These are phyloP conservation scores for Drosophila rellima DNA, from an alignment of 2,888 invertebrate genomes.

Conservation along the genomic window DNA sequence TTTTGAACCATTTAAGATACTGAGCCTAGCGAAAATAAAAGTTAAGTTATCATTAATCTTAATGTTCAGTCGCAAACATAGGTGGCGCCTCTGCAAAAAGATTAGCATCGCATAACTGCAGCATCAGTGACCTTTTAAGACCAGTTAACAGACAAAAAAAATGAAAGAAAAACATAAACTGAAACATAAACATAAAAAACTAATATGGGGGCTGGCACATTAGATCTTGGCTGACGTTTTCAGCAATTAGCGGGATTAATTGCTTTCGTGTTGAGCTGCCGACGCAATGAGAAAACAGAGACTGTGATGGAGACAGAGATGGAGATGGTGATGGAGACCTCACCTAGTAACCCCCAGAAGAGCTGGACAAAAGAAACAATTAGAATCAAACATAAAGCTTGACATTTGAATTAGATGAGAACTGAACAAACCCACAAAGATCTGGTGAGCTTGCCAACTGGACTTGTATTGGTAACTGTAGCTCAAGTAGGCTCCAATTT, in stretches of 20 bases:
- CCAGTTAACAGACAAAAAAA: slow-evolving; percentile 4
- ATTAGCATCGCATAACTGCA: slow-evolving; percentile 23
- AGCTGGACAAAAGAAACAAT: slow-evolving; percentile 60
- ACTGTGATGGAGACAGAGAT: not conserved
- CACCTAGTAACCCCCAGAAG: slow-evolving; percentile 67
- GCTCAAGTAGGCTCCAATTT: slow-evolving; percentile 51
- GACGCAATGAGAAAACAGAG: slow-evolving; percentile 25
- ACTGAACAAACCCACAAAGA: slow-evolving; percentile 46
- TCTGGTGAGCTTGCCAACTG: not conserved
- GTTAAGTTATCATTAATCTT: slow-evolving; percentile 27
- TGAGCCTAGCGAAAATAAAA: slow-evolving; percentile 21
- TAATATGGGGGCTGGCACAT: slow-evolving; percentile 58
- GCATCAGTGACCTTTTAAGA: slow-evolving; percentile 46
- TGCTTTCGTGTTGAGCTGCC: slow-evolving; percentile 56
- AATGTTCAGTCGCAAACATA: slow-evolving; percentile 3
- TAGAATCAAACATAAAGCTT: slow-evolving; percentile 64
- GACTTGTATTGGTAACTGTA: slow-evolving; percentile 6
- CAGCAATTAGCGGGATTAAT: slow-evolving; percentile 65
- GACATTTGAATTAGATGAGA: slow-evolving; percentile 68
- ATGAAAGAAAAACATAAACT: slow-evolving; percentile 17
- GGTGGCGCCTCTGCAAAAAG: slow-evolving; percentile 36
- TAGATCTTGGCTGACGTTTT: slow-evolving; percentile 54
- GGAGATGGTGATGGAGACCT: slow-evolving; percentile 37
- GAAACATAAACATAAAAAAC: slow-evolving; percentile 14
- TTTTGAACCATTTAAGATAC: slow-evolving; percentile 12